These are phyloP conservation scores for Mallotus villosus DNA, from an alignment of 2,797 vertebrate species.

Conservation along the genomic window DNA sequence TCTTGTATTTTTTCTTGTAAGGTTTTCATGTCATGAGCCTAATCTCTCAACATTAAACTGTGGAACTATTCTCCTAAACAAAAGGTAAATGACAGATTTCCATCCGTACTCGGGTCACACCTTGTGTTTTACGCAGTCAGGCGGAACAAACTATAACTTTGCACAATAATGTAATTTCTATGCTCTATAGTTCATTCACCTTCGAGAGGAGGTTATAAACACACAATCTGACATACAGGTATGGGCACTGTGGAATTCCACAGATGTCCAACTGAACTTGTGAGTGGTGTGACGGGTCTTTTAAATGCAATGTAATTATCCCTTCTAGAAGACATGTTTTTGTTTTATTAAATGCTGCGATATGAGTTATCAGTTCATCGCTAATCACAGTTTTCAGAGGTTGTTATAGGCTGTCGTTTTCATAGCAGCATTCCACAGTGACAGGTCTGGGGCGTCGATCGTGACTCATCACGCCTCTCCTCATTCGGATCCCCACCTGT, in stretches of 20 bases:
- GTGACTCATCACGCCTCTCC: constrained; percentile 61
- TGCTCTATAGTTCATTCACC: constrained; percentile 28
- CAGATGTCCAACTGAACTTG: constrained; percentile 22
- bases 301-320: constrained; percentile 53
- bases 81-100: not conserved
- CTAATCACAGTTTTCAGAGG: constrained; percentile 51
- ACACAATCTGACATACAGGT: constrained; percentile 49
- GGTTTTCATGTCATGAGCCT: too few species aligned
- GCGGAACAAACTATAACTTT: constrained; percentile 59
- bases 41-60: too few species aligned
- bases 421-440: constrained; percentile 70
- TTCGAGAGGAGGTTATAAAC: constrained; percentile 43
- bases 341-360: constrained; percentile 84
- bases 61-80: not conserved
- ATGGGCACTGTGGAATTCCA: constrained; percentile 25
- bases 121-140: constrained; percentile 37
- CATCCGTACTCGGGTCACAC: not conserved
- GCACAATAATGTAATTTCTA: constrained; percentile 51
- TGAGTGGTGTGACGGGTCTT: not conserved
- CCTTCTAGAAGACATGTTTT: constrained; percentile 77
- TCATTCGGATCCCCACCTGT: constrained; percentile 72
- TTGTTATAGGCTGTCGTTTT: constrained; percentile 48
- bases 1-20: too few species aligned
- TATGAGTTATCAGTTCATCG: constrained; percentile 70
- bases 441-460: constrained; percentile 64